Evolutionary conservation across 2,797 vertebrate genomes (phyloP), one percentile per base, ranked within the genome.

Genomic region (Centropyge bicolor): DNA sequence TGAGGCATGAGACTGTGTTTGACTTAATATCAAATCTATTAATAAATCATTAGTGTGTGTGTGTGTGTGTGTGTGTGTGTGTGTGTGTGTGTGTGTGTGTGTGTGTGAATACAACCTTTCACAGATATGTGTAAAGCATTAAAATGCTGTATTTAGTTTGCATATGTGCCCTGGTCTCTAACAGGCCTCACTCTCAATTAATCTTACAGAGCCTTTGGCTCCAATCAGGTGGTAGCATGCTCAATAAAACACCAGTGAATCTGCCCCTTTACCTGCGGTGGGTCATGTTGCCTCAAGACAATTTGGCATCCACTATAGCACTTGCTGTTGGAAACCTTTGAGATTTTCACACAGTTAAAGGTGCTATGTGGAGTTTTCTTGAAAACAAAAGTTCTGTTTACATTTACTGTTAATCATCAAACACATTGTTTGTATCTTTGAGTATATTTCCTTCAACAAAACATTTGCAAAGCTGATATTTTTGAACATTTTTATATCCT

Each of bases 31-130:
- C 45, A 64, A 24, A 73, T 67, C 64, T 67, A 76, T 84, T 75
- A 84, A 86, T 89, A 82, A 81, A 81, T 86, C 35, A 77, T 19
- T 36, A n/a, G 51, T 38, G 24, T 36, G 43, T 59, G 51, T 74
- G 35, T 73, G 41, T 75, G n/a, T 38, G 31, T 59, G 45, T 74
- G 27, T 73, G 46, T 75, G 22, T 64, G 43, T 27, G 27, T 46
- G 31, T 51, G 10, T 74, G 35, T 73, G 41, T 75, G n/a, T 38
- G 31, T 59, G 45, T 74, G 27, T 73, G 46, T 75, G 22, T 64
- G 43, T 27, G 27, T 46, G 31, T 51, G 10, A 36, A 52, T 41
- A 38, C 8, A 38, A 57, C 24, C 35, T n/a, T 16, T 60, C 19
- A 62, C 11, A 63, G 51, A 59, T 67, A 66, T 27, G 16, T 56